Evolutionary conservation across 2,888 invertebrate species (phyloP), one percentile per base, ranked within the genome.

Genomic region (Cryptocephalus moraei): DNA sequence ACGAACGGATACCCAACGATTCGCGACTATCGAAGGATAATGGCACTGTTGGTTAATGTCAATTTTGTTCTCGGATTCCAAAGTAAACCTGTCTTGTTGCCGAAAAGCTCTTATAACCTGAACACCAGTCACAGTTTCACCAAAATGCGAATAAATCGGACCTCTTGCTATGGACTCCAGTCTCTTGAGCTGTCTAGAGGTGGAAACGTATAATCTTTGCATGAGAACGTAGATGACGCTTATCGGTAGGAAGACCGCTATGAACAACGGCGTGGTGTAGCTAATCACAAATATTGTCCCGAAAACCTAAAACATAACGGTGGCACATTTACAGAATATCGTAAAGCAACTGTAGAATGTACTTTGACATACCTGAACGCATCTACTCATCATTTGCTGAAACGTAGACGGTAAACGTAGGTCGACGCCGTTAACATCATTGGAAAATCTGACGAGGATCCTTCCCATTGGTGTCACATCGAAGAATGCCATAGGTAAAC

Each of bases 61-160:
- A 44, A 97, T 92, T 63, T 84, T 85, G 12, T 73, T 73, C 64
- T 95, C 92, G 0, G 94, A 95, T 67, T 93, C 91, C 10, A 74
- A 68, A 39, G 93, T 84, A 66, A 99, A 97, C 65, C 91, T 77
- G 6, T 83, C 72, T 57, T 86, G 80, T 32, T 86, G 86, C 38
- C 79, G 76, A 63, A 87, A 95, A 1, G 95, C 94, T 58, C 94
- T 76, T 56, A 95, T 93, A 0, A 87, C 86, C 41, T 82, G 77
- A 0, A 87, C 85, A 61, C 90, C 90, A 3, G 87, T 86, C 44
- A 97, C 83, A 39, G 91, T 92, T 75, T 97, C 96, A 14, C 91
- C 86, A 64, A 97, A 95, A 73, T 95, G 95, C 9, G 94, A 92
- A 73, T 93, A 96, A 62, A 97, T 92, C 1, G 96, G 96, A 33